Conservation (phyloP, 1,140 invertebrate species). For the Heliconius congener region DNA sequence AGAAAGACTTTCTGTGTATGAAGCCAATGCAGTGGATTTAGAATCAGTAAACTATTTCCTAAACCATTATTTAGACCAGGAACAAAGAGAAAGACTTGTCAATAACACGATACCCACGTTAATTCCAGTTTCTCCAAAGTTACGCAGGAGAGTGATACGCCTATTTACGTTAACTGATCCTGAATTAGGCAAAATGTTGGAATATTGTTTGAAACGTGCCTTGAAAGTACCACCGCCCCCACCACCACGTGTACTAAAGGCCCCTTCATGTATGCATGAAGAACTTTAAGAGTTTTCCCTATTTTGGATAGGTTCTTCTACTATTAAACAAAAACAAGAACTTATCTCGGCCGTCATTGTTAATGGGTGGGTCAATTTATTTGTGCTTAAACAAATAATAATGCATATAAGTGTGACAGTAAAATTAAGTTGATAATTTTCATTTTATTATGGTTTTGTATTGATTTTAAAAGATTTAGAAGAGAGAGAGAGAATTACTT, state of each 20-base stretch:
- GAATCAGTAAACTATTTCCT: conserved; percentile 54
- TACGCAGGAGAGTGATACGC: conserved; percentile 40
- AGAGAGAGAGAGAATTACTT: too few relatives aligned
- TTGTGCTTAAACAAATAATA: not conserved
- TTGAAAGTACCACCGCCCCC: conserved; percentile 36
- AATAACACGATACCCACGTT: conserved; percentile 45
- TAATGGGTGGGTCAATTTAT: not conserved
- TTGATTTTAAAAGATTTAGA: too few relatives aligned
- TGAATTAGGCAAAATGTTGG: conserved; percentile 45
- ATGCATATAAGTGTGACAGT: too few relatives aligned
- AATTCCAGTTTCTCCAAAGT: conserved; percentile 34
- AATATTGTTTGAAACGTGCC: conserved; percentile 16
- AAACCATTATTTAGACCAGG: conserved; percentile 47
- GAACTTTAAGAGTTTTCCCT: not conserved
- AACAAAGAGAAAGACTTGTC: conserved; percentile 50
- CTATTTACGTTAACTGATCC: conserved; percentile 44
- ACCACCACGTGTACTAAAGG: conserved; percentile 37
- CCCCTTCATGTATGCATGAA: not conserved
- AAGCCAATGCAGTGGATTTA: conserved; percentile 57
- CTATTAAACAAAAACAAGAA: not conserved
- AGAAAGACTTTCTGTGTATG: conserved; percentile 40
- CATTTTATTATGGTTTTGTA: too few relatives aligned
- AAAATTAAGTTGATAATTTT: too few relatives aligned
- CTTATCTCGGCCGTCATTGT: not conserved
- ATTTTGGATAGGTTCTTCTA: not conserved